These are phyloP conservation scores for Melipona bicolor DNA, from an alignment of 2,888 invertebrate species.

Conservation along the genomic window DNA sequence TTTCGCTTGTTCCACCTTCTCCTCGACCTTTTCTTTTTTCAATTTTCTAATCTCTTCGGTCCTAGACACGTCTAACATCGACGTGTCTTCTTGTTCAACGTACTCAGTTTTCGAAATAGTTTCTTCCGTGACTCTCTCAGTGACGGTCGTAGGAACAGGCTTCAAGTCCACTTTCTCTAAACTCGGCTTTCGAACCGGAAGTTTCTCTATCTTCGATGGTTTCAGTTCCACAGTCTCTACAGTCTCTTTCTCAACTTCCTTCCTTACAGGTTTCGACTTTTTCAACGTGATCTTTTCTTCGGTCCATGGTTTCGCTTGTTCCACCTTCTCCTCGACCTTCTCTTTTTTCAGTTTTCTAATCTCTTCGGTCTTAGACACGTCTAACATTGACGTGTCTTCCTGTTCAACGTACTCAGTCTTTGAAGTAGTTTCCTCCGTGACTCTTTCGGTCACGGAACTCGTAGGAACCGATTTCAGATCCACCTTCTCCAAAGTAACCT, in stretches of 20 bases:
- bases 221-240: constrained; percentile 85
- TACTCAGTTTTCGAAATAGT: constrained; percentile 59
- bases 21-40: constrained; percentile 52
- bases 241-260: constrained; percentile 82
- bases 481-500: constrained; percentile 84
- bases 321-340: constrained; percentile 45
- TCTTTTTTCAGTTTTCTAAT: constrained; percentile 59
- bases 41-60: constrained; percentile 49
- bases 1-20: constrained; percentile 47
- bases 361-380: constrained; percentile 60
- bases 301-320: constrained; percentile 78
- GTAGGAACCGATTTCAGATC: constrained; percentile 84
- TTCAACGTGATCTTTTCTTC: constrained; percentile 83
- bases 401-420: constrained; percentile 78
- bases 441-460: constrained; percentile 60
- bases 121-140: constrained; percentile 34
- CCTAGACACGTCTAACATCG: constrained; percentile 48
- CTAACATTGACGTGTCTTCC: constrained; percentile 63
- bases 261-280: constrained; percentile 83
- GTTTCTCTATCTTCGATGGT: constrained; percentile 85
- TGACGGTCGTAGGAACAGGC: constrained; percentile 75
- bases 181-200: constrained; percentile 63
- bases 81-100: constrained; percentile 75
- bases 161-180: constrained; percentile 86
- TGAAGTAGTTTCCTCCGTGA: constrained; percentile 25